phyloP scores from a whole-genome alignment of 1,140 invertebrate genomes.

The Prorops nasuta region DNA sequence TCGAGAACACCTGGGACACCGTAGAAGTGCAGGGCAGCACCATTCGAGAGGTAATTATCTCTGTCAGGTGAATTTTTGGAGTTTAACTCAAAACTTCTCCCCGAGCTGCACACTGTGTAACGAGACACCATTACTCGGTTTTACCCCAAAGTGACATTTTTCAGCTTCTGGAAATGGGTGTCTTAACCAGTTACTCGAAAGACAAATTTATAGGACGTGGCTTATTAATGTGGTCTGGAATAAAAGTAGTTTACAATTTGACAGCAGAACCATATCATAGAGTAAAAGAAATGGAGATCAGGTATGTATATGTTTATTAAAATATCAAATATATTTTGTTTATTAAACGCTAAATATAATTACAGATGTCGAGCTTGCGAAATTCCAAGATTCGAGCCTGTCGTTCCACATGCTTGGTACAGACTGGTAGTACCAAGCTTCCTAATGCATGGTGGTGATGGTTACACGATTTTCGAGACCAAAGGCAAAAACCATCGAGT shows the following conservation, averaged over 20 bases:
- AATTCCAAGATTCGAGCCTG: constrained; percentile 62
- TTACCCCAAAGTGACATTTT: too few relatives aligned
- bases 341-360: constrained; percentile 57
- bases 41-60: constrained; percentile 57
- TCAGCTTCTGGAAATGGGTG: constrained; percentile 24
- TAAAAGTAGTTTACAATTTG: constrained; percentile 55
- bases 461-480: constrained; percentile 38
- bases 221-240: constrained; percentile 42
- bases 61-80: constrained; percentile 37
- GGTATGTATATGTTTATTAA: constrained; percentile 16
- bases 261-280: constrained; percentile 13
- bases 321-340: constrained; percentile 28
- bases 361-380: constrained; percentile 66
- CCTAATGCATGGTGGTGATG: constrained; percentile 68
- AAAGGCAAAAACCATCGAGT: constrained; percentile 28
- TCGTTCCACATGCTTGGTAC: constrained; percentile 60
- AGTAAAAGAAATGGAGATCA: constrained; percentile 27
- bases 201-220: constrained; percentile 13
- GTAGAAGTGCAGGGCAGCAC: constrained; percentile 65
- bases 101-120: too few relatives aligned
- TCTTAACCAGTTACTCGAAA: constrained; percentile 9
- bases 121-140: too few relatives aligned
- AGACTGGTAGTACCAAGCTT: constrained; percentile 64
- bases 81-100: too few relatives aligned
- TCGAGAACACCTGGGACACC: constrained; percentile 69